Evolutionary conservation across 2,888 invertebrate species (phyloP).

Genomic region (Tetragonisca angustula): DNA sequence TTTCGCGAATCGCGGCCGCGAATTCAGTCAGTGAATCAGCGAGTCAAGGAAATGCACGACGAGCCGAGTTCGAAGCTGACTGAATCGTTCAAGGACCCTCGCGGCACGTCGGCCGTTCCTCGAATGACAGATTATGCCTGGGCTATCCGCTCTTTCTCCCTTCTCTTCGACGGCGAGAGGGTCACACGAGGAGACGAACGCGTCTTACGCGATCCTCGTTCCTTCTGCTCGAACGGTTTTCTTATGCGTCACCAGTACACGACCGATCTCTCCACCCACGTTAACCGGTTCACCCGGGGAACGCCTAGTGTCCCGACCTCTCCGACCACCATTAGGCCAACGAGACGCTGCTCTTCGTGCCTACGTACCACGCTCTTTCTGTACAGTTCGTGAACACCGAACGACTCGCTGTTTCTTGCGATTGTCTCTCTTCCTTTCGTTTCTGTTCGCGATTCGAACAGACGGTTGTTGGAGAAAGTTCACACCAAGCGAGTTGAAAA

Average conservation of each 20-base stretch:
- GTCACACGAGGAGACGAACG: conserved; percentile 46
- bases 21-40: too few relatives aligned
- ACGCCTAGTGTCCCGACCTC: conserved; percentile 43
- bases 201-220: conserved; percentile 44
- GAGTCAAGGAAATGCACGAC: conserved; percentile 18
- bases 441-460: too few relatives aligned
- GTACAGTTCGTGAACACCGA: not conserved
- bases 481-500: too few relatives aligned
- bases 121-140: conserved; percentile 73
- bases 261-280: conserved; percentile 73
- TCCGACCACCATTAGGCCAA: not conserved
- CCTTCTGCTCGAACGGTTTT: conserved; percentile 58
- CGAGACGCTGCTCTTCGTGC: conserved; percentile 2
- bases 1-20: not conserved
- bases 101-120: conserved; percentile 69
- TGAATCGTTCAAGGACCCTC: conserved; percentile 59
- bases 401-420: too few relatives aligned
- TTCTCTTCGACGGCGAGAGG: conserved; percentile 31
- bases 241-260: conserved; percentile 69
- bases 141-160: conserved; percentile 54
- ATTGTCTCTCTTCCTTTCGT: too few relatives aligned
- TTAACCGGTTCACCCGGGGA: conserved; percentile 40
- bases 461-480: too few relatives aligned
- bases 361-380: not conserved
- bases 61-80: not conserved